Conservation (phyloP, 1,140 invertebrate species). For the Drosophila nannoptera region DNA sequence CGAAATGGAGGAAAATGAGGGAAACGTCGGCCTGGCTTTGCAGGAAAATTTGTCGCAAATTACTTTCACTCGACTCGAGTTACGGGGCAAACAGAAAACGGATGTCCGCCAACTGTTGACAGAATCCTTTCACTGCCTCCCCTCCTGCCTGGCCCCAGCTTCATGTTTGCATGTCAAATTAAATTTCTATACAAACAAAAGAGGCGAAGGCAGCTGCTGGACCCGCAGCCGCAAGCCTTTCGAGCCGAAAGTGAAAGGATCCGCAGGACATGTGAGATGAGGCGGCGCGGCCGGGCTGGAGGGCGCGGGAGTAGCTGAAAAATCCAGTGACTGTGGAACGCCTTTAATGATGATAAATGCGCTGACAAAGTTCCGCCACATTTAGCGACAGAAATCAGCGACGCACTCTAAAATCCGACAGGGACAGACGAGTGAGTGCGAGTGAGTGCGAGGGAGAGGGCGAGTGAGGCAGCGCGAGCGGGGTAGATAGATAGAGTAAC, state of each 20-base stretch:
- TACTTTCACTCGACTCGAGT: slow-evolving; percentile 66
- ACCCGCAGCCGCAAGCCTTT: slow-evolving; percentile 67
- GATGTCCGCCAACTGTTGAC: slow-evolving; percentile 29
- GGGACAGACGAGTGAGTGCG: neutral
- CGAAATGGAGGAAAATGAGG: slow-evolving; percentile 5
- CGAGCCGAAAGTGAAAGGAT: slow-evolving; percentile 60
- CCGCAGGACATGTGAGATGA: slow-evolving; percentile 25
- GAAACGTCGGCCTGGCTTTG: slow-evolving; percentile 6
- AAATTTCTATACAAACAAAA: slow-evolving; percentile 71
- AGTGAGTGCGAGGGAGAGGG: neutral
- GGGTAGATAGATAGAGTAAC: slow-evolving; percentile 28
- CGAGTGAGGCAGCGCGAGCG: slow-evolving; percentile 12
- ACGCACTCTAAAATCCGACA: slow-evolving; percentile 40
- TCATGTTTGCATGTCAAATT: slow-evolving; percentile 76
- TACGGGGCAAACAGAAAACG: slow-evolving; percentile 49
- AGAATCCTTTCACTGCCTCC: slow-evolving; percentile 66
- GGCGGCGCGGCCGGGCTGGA: neutral
- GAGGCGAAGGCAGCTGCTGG: slow-evolving; percentile 47
- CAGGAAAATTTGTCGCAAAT: slow-evolving; percentile 74
- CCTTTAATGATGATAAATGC: slow-evolving; percentile 77
- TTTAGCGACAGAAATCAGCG: slow-evolving; percentile 50
- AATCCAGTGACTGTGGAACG: slow-evolving; percentile 36
- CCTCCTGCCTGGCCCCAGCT: neutral
- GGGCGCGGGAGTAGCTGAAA: slow-evolving; percentile 25
- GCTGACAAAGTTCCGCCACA: slow-evolving; percentile 69